Evolutionary conservation across 2,888 invertebrate genomes (phyloP).

Genomic region (Diarsia brunnea): DNA sequence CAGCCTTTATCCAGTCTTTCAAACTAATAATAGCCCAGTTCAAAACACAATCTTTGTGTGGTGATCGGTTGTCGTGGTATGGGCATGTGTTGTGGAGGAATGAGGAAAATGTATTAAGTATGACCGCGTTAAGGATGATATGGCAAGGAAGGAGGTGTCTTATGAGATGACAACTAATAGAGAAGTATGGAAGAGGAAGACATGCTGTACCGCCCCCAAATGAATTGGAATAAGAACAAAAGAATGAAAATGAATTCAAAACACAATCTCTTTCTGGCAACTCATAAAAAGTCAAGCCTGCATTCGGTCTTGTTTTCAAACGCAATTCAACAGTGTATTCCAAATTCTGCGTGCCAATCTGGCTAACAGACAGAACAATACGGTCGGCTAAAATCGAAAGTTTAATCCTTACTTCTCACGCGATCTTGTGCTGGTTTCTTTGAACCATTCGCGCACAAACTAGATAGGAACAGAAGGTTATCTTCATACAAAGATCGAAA

Average conservation of each 20-base stretch:
- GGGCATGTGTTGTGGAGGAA: too few relatives aligned
- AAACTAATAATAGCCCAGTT: not conserved
- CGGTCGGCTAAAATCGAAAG: conserved; percentile 58
- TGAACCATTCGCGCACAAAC: conserved; percentile 9
- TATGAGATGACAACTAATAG: too few relatives aligned
- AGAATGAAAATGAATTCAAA: not conserved
- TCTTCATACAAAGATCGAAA: not conserved
- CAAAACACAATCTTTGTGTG: not conserved
- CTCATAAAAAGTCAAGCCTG: not conserved
- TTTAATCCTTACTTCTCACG: conserved; percentile 56
- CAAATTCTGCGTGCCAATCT: conserved; percentile 44
- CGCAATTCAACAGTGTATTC: conserved; percentile 24
- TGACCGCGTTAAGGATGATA: too few relatives aligned
- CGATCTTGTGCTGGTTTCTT: conserved; percentile 47
- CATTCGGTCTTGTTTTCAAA: conserved; percentile 3
- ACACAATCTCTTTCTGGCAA: not conserved
- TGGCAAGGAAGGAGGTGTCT: too few relatives aligned
- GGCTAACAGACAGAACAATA: conserved; percentile 38
- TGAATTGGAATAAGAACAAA: too few relatives aligned
- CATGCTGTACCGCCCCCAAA: too few relatives aligned
- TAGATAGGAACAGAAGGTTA: conserved; percentile 15
- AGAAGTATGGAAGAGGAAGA: too few relatives aligned
- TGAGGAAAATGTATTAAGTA: too few relatives aligned
- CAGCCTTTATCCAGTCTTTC: not conserved
- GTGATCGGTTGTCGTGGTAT: too few relatives aligned